Conservation (phyloP, 2,888 invertebrate genomes). For the Dasysyrphus tricinctus region DNA sequence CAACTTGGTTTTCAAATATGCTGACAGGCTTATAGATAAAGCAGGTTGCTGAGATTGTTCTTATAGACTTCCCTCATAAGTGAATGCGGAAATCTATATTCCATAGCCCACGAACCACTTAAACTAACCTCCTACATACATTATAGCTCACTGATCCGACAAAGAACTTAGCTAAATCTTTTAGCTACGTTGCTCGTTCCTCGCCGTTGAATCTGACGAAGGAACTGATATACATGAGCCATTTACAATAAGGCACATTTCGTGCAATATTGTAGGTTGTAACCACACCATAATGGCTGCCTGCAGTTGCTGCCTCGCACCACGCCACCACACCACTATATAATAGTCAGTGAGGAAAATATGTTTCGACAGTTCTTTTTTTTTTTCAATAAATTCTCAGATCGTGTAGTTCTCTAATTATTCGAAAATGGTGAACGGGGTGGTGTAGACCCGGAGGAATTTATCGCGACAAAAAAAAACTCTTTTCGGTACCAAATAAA, state of each 20-base stretch:
- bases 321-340: not conserved
- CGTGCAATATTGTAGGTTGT: slow-evolving; percentile 45
- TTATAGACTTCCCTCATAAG: slow-evolving; percentile 11
- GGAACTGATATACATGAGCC: slow-evolving; percentile 27
- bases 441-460: slow-evolving; percentile 7
- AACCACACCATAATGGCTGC: slow-evolving; percentile 28
- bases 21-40: slow-evolving; percentile 10
- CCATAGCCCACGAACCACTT: slow-evolving; percentile 42
- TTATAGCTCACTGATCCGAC: slow-evolving; percentile 43
- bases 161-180: slow-evolving; percentile 43
- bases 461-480: slow-evolving; percentile 10
- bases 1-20: slow-evolving; percentile 33
- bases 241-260: slow-evolving; percentile 52
- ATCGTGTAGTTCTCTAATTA: slow-evolving; percentile 73
- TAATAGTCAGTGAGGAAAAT: slow-evolving; percentile 48
- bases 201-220: not conserved
- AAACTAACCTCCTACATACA: slow-evolving; percentile 50
- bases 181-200: not conserved
- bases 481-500: slow-evolving; percentile 50
- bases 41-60: slow-evolving; percentile 45
- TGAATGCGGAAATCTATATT: slow-evolving; percentile 69
- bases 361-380: slow-evolving; percentile 73
- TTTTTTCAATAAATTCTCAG: slow-evolving; percentile 69
- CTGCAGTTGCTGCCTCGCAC: not conserved
- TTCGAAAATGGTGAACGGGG: slow-evolving; percentile 28